These are phyloP conservation scores for Muscicapa comitata DNA, from an alignment of 2,797 vertebrate species.

Conservation along the genomic window DNA sequence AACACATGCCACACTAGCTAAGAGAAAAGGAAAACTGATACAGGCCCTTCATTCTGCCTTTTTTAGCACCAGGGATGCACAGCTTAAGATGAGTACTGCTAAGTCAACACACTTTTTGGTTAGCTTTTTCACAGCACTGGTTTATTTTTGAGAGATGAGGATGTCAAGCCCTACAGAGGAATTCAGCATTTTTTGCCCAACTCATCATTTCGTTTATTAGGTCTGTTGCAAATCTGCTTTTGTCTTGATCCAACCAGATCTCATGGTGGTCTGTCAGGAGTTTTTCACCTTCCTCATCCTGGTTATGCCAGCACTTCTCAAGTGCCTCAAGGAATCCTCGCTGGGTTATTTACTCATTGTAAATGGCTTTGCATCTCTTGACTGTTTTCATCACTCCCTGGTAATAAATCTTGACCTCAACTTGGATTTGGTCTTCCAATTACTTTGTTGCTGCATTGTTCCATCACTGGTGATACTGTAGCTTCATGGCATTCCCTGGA, in stretches of 20 bases:
- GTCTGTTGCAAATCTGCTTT: neutral
- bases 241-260: neutral
- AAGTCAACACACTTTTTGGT: neutral
- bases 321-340: neutral
- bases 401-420: neutral
- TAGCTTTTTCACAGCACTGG: neutral
- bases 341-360: neutral
- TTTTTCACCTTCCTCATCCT: neutral
- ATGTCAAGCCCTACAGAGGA: neutral
- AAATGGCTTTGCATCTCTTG: neutral
- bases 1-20: neutral
- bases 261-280: neutral
- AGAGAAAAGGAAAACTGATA: neutral
- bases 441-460: neutral
- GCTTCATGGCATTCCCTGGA: neutral
- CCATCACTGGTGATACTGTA: fast-evolving
- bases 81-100: neutral
- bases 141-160: neutral
- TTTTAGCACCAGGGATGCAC: neutral
- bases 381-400: neutral
- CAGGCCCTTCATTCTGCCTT: neutral
- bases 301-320: neutral
- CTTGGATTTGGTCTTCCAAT: neutral
- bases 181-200: neutral
- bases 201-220: neutral